phyloP scores from a whole-genome alignment of 2,797 vertebrate species.

The Podarcis siculus region DNA sequence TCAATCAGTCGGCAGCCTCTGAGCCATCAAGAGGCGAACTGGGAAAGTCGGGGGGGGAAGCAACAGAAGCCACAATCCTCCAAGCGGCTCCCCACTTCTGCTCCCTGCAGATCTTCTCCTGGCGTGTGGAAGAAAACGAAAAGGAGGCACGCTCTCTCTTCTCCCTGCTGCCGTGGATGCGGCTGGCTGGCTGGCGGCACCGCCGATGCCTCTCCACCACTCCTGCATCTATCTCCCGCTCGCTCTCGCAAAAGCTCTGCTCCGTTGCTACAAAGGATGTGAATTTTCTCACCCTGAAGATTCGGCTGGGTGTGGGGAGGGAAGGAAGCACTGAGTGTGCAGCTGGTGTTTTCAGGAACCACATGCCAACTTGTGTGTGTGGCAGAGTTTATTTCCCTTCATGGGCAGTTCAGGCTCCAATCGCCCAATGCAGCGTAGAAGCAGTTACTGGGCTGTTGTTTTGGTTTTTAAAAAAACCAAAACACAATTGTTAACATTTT shows the following conservation, averaged over 20 bases:
- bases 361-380: neutral
- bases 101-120: neutral
- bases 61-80: neutral
- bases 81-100: neutral
- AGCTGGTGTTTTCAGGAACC: neutral
- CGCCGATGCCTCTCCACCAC: neutral
- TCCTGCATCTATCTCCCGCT: neutral
- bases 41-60: accelerated
- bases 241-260: neutral
- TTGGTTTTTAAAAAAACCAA: neutral
- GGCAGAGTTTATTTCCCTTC: neutral
- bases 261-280: neutral
- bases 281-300: constrained; percentile 33
- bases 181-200: neutral
- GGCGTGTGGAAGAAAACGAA: accelerated
- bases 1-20: neutral
- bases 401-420: neutral
- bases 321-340: neutral
- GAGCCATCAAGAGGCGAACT: neutral
- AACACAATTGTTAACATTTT: neutral
- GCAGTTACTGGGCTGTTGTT: no score
- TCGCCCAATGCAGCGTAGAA: no score
- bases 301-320: constrained; percentile 38
- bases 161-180: neutral
- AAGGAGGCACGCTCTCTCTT: no score